Percentiles rank a stretch among this genome's conserved stretches.
phyloP scores from a whole-genome alignment of 1,140 invertebrate species.

The Rhopalosiphum maidis region DNA sequence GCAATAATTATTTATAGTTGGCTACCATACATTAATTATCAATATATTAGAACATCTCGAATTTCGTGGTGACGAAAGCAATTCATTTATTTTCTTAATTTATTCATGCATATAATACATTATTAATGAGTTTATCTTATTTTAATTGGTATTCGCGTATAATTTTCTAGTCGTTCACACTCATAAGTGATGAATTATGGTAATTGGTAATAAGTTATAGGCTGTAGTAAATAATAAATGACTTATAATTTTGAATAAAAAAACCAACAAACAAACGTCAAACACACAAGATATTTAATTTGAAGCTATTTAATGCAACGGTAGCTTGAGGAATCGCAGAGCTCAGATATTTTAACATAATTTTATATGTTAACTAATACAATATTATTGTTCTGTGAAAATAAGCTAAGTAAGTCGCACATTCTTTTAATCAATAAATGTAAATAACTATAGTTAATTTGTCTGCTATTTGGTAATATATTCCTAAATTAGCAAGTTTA shows the following conservation, averaged over 20 bases:
- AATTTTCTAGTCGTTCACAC: too few species aligned
- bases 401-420: not conserved
- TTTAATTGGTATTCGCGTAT: not conserved
- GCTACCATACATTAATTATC: not conserved
- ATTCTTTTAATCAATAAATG: not conserved
- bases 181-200: too few species aligned
- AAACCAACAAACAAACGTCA: too few species aligned
- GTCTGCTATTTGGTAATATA: not conserved
- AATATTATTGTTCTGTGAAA: not conserved
- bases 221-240: too few species aligned
- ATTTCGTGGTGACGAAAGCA: not conserved
- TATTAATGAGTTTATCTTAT: not conserved
- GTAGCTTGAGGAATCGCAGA: not conserved
- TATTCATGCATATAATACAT: constrained; percentile 3
- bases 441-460: not conserved
- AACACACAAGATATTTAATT: too few species aligned
- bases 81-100: not conserved
- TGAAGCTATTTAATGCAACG: too few species aligned
- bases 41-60: not conserved
- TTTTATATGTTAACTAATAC: not conserved
- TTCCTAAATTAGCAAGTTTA: not conserved
- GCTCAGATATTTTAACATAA: not conserved
- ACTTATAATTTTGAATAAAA: not conserved
- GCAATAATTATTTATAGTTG: not conserved
- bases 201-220: too few species aligned